Conservation (phyloP, 2,888 invertebrate genomes). For the Eledona agricola region DNA sequence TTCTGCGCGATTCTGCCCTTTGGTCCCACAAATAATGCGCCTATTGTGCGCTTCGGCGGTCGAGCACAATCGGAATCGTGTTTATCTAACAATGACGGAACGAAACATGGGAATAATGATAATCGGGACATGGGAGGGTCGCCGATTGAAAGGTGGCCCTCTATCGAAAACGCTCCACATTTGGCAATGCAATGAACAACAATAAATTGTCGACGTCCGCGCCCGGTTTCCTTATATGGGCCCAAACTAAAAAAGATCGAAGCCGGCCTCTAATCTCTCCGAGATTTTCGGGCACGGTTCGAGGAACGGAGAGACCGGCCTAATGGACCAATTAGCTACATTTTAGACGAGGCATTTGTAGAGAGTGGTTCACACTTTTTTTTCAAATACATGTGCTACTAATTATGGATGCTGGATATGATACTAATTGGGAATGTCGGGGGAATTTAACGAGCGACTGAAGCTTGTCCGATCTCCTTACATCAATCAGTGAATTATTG, state of each 20-base stretch:
- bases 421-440: constrained; percentile 15
- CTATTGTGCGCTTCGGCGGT: constrained; percentile 38
- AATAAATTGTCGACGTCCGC: constrained; percentile 25
- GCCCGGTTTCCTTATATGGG: constrained; percentile 25
- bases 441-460: constrained; percentile 2
- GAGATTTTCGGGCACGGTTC: constrained; percentile 27
- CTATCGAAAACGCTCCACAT: constrained; percentile 25
- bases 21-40: constrained; percentile 39
- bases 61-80: constrained; percentile 37
- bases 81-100: constrained; percentile 34
- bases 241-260: constrained; percentile 22
- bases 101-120: constrained; percentile 29
- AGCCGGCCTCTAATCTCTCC: constrained; percentile 29
- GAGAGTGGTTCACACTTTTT: constrained; percentile 15
- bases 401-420: constrained; percentile 24
- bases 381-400: constrained; percentile 14
- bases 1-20: constrained; percentile 36
- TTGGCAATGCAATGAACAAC: constrained; percentile 20
- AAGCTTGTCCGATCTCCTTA: constrained; percentile 8
- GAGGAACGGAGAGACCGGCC: constrained; percentile 2
- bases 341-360: constrained; percentile 17
- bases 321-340: constrained; percentile 30
- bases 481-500: constrained; percentile 12
- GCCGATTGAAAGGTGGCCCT: too few relatives aligned
- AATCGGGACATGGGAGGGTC: constrained; percentile 17